Evolutionary conservation across 2,113 vertebrate species (phyloP).

Genomic region (Peromyscus polionotus): DNA sequence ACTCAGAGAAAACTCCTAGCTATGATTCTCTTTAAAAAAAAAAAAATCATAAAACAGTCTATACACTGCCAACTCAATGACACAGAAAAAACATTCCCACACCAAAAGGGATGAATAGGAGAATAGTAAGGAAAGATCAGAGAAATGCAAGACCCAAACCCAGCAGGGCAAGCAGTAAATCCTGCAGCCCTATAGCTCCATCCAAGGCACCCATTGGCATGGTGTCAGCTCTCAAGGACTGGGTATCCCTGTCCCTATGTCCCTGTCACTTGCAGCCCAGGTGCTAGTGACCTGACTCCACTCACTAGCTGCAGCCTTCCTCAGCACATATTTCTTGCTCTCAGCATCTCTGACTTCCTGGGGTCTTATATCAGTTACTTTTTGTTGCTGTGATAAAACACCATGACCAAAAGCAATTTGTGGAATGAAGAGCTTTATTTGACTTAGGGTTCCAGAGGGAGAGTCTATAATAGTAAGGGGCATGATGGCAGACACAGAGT

Average conservation of each 20-base stretch:
- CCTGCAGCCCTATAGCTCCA: neutral
- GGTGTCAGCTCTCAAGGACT: neutral
- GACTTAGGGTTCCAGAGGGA: neutral
- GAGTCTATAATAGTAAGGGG: neutral
- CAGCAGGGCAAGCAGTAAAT: neutral
- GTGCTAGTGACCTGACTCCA: neutral
- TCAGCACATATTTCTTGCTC: neutral
- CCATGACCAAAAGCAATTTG: neutral
- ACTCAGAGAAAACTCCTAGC: neutral
- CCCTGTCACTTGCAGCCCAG: neutral
- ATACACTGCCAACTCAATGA: neutral
- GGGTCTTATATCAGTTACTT: neutral
- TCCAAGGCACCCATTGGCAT: too few species aligned
- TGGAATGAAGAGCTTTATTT: neutral
- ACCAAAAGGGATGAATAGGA: neutral
- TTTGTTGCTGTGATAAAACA: neutral
- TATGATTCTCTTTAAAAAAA: neutral
- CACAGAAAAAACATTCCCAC: neutral
- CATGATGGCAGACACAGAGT: neutral
- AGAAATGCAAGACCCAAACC: neutral
- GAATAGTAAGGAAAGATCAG: neutral
- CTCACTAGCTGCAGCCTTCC: neutral
- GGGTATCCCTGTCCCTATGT: neutral
- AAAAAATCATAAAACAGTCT: neutral
- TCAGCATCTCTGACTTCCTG: neutral